Evolutionary conservation across 2,113 vertebrate species (phyloP).

Genomic region (Mola mola): DNA sequence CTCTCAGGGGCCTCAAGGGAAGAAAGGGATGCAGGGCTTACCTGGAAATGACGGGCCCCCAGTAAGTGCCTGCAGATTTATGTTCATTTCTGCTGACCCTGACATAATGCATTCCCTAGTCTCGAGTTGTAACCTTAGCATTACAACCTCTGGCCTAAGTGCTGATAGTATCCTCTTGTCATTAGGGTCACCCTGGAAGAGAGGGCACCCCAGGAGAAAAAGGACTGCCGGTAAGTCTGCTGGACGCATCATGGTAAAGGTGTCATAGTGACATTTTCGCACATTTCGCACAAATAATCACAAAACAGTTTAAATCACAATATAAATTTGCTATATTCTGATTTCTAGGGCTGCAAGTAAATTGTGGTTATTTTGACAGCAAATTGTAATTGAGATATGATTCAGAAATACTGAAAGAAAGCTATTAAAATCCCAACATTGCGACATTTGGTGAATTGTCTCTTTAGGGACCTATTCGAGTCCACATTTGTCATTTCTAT

Average conservation of each 20-base stretch:
- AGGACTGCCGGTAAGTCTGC: slow-evolving; percentile 83
- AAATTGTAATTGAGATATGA: too few relatives aligned
- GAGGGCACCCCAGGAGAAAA: slow-evolving; percentile 92
- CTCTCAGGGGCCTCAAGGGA: slow-evolving; percentile 87
- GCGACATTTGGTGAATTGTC: too few relatives aligned
- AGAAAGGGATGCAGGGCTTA: slow-evolving; percentile 86
- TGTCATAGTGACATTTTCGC: neutral
- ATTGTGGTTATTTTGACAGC: too few relatives aligned
- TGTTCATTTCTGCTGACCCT: neutral
- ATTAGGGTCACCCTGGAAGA: slow-evolving; percentile 89
- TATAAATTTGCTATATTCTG: too few relatives aligned
- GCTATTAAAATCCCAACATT: too few relatives aligned
- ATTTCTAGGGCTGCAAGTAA: too few relatives aligned
- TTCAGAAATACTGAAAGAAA: too few relatives aligned
- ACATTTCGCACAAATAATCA: too few relatives aligned
- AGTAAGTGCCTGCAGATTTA: slow-evolving; percentile 73
- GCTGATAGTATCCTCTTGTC: neutral
- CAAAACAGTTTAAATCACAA: too few relatives aligned
- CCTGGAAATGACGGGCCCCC: slow-evolving; percentile 87
- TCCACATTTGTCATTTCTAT: too few relatives aligned
- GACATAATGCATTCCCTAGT: slow-evolving; percentile 4
- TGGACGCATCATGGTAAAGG: neutral
- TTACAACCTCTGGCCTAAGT: slow-evolving; percentile 2
- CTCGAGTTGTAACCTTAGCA: neutral
- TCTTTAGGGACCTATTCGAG: too few relatives aligned